phyloP scores from a whole-genome alignment of 2,797 vertebrate genomes.

The Lepidocolaptes lacrymiger region DNA sequence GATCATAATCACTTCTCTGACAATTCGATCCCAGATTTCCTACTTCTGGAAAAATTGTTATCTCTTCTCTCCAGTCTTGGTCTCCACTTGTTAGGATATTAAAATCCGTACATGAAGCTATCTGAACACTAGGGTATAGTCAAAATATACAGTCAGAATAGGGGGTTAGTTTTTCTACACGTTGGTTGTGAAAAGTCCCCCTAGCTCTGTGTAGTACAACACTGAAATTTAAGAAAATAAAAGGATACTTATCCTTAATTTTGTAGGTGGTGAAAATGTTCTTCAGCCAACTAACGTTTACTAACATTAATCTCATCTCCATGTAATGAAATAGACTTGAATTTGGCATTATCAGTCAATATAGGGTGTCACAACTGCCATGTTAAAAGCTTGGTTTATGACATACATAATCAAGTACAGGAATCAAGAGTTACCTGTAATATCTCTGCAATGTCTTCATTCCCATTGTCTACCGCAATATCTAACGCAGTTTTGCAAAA shows the following conservation, averaged over 20 bases:
- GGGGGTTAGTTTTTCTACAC: neutral
- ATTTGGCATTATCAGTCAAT: neutral
- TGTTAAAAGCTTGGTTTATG: neutral
- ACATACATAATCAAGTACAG: neutral
- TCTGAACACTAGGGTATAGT: neutral
- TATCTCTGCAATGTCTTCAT: conserved; percentile 86
- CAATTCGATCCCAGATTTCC: neutral
- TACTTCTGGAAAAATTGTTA: neutral
- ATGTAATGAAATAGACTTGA: neutral
- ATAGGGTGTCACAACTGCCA: neutral
- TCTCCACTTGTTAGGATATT: neutral
- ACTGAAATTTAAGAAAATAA: neutral
- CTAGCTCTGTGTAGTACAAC: neutral
- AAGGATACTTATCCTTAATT: neutral
- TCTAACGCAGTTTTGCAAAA: conserved; percentile 90
- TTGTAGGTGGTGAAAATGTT: neutral
- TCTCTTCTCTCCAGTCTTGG: neutral
- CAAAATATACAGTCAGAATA: neutral
- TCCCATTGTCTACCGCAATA: conserved; percentile 87
- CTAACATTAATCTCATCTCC: neutral
- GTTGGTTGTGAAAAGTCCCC: neutral
- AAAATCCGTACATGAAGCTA: neutral
- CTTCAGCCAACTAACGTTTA: neutral
- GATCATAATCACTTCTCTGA: neutral
- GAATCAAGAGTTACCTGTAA: conserved; percentile 81